phyloP scores from a whole-genome alignment of 2,888 invertebrate species.

The Meiosimyza platycephala region DNA sequence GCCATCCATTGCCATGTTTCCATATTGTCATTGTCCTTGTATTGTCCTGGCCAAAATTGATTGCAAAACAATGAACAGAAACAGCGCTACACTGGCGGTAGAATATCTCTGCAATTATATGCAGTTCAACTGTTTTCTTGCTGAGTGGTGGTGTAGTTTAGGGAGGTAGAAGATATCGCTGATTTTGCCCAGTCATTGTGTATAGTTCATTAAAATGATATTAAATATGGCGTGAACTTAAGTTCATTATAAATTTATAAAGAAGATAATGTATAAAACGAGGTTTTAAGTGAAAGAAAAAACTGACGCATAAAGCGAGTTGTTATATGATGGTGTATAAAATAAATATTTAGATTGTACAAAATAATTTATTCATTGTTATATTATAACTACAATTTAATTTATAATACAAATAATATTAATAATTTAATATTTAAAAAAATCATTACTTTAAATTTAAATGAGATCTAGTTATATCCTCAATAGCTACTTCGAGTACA shows the following conservation, averaged over 20 bases:
- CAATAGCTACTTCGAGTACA: too few relatives aligned
- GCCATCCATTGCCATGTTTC: slow-evolving; percentile 20
- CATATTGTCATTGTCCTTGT: slow-evolving; percentile 28
- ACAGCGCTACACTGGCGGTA: slow-evolving; percentile 7
- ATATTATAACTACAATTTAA: too few relatives aligned
- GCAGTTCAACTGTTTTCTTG: background rate
- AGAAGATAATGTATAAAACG: too few relatives aligned
- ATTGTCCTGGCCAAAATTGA: slow-evolving; percentile 37
- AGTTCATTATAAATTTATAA: background rate
- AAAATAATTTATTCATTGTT: too few relatives aligned
- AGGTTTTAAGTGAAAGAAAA: background rate
- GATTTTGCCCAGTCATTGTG: too few relatives aligned
- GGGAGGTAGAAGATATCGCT: background rate
- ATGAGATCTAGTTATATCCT: too few relatives aligned
- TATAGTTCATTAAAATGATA: slow-evolving; percentile 1
- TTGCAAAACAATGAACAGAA: slow-evolving; percentile 41
- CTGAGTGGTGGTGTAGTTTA: background rate
- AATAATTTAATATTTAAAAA: too few relatives aligned
- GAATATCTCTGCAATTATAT: slow-evolving; percentile 9
- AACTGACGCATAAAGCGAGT: background rate
- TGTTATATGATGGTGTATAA: too few relatives aligned
- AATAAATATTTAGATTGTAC: too few relatives aligned
- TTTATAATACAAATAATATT: too few relatives aligned
- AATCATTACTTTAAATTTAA: too few relatives aligned
- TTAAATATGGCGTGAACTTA: too few relatives aligned